Evolutionary conservation across 2,113 vertebrate species (phyloP).

Genomic region (Cynocephalus volans): DNA sequence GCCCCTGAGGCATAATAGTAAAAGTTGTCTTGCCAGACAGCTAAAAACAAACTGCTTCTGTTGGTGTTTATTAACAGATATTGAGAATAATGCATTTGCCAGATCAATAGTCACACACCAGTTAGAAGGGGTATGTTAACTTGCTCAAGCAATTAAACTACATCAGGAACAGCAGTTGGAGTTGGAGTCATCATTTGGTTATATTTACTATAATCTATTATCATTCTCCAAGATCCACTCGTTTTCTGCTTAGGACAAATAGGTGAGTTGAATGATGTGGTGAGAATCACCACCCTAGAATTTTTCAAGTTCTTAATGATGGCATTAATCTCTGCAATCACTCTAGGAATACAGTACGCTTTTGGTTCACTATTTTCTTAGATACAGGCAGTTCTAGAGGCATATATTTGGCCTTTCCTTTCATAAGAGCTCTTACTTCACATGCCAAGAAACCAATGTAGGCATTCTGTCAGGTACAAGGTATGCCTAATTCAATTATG

Average conservation of each 20-base stretch:
- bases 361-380: neutral
- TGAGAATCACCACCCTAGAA: neutral
- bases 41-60: neutral
- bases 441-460: neutral
- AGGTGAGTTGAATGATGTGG: neutral
- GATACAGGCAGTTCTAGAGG: neutral
- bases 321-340: neutral
- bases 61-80: neutral
- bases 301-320: neutral
- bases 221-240: conserved; percentile 12
- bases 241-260: neutral
- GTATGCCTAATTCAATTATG: neutral
- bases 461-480: neutral
- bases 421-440: neutral
- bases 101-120: conserved; percentile 16
- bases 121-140: conserved; percentile 9
- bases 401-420: neutral
- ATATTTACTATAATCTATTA: conserved; percentile 27
- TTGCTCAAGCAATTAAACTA: conserved; percentile 47
- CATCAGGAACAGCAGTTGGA: conserved; percentile 19
- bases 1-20: neutral
- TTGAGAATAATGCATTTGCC: neutral
- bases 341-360: neutral
- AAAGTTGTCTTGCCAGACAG: neutral
- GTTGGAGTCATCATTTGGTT: conserved; percentile 37